These are phyloP conservation scores for Phyllotreta cruciferae DNA, from an alignment of 2,888 invertebrate genomes.

Conservation along the genomic window DNA sequence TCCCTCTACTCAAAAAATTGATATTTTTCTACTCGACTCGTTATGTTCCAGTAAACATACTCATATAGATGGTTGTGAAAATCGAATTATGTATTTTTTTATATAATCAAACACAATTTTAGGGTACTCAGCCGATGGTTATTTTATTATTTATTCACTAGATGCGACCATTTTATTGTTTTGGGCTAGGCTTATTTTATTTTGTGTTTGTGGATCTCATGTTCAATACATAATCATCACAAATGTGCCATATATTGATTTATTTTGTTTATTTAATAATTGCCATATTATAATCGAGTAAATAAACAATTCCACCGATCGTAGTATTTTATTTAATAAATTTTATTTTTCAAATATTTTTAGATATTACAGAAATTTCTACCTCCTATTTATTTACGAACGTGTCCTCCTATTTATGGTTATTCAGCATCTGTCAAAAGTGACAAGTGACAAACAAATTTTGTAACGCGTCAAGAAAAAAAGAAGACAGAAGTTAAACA, in stretches of 20 bases:
- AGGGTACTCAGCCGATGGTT: neutral
- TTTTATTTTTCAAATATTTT: neutral
- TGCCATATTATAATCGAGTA: neutral
- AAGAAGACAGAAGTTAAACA: constrained; percentile 1
- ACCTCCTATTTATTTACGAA: too few species aligned
- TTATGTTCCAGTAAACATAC: neutral
- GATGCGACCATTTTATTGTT: neutral
- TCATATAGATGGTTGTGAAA: constrained; percentile 13
- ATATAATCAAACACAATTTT: constrained; percentile 6
- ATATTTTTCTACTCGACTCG: neutral
- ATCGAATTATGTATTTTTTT: constrained; percentile 11
- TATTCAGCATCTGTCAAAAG: too few species aligned
- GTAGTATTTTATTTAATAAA: neutral
- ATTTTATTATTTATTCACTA: neutral
- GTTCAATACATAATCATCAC: constrained; percentile 15
- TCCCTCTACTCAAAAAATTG: neutral
- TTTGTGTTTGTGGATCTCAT: constrained; percentile 8
- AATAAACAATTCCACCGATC: neutral
- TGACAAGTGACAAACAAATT: too few species aligned
- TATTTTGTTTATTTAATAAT: constrained; percentile 9
- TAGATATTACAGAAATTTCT: neutral
- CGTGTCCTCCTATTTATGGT: too few species aligned
- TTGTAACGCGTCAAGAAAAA: neutral
- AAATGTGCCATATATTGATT: constrained; percentile 17
- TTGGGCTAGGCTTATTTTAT: neutral